phyloP scores from a whole-genome alignment of 2,113 vertebrate genomes.

The Zosterops japonicus region DNA sequence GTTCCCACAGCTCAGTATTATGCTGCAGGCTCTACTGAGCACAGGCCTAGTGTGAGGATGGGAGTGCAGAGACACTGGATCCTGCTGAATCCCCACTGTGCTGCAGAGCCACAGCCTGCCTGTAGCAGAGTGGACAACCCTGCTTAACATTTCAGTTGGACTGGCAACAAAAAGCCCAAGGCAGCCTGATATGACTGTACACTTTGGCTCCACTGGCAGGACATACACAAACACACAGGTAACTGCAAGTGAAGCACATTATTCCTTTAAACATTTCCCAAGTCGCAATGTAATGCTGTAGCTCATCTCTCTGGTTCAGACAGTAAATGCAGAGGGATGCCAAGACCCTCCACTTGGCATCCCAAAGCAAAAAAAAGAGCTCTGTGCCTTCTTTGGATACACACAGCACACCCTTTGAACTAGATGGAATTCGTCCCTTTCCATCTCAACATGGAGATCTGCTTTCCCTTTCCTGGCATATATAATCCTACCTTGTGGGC shows the following conservation, averaged over 20 bases:
- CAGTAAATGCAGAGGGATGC: not conserved
- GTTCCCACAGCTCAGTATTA: constrained; percentile 10
- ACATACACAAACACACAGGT: not conserved
- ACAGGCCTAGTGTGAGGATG: not conserved
- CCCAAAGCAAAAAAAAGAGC: not conserved
- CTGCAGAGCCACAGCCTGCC: not conserved
- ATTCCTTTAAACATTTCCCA: not conserved
- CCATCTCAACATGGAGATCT: not conserved
- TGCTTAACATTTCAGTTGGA: not conserved
- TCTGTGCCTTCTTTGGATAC: not conserved
- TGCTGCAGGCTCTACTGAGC: not conserved
- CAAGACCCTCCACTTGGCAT: not conserved
- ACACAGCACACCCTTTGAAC: not conserved
- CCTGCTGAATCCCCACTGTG: not conserved
- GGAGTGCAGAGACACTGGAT: not conserved
- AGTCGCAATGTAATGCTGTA: not conserved
- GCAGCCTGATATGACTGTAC: not conserved
- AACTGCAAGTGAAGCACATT: not conserved
- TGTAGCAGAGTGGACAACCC: not conserved
- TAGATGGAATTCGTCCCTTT: not conserved
- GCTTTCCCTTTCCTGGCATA: constrained; percentile 18
- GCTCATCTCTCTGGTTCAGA: not conserved
- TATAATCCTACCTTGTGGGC: constrained; percentile 53
- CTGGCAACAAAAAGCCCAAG: not conserved
- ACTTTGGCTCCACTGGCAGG: not conserved